These are phyloP conservation scores for Dolichomitus sp. DNA, from an alignment of 2,888 invertebrate genomes.

Conservation along the genomic window DNA sequence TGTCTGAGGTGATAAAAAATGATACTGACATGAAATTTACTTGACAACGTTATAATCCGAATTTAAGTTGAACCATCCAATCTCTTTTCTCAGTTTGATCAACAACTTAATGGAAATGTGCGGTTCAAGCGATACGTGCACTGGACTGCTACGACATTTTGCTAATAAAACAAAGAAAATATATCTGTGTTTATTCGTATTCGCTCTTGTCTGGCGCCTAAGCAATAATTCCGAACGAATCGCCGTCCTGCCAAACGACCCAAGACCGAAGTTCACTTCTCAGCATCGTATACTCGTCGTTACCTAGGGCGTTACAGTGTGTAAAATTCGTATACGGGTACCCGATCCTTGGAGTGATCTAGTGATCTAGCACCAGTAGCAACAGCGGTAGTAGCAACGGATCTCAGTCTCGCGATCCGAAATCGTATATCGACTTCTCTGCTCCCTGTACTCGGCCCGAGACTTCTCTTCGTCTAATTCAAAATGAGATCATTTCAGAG, in stretches of 20 bases:
- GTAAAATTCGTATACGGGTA: constrained; percentile 8
- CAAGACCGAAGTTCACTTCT: constrained; percentile 18
- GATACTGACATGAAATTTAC: too few species aligned
- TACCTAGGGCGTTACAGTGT: constrained; percentile 22
- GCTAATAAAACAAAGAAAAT: background rate
- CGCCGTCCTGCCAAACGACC: constrained; percentile 6
- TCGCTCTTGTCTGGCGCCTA: constrained; percentile 14
- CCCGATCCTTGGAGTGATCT: background rate
- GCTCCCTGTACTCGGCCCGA: background rate
- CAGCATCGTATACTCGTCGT: constrained; percentile 12
- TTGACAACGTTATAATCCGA: too few species aligned
- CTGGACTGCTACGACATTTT: background rate
- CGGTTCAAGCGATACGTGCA: background rate
- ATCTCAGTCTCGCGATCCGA: constrained; percentile 1
- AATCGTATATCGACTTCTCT: constrained; percentile 36
- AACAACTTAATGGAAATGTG: background rate
- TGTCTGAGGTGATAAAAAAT: too few species aligned
- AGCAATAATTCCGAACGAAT: constrained; percentile 7
- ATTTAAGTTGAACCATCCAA: too few species aligned
- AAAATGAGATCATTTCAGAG: constrained; percentile 60
- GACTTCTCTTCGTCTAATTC: constrained; percentile 57
- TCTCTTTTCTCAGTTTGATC: background rate
- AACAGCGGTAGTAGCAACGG: background rate
- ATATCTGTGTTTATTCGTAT: background rate
- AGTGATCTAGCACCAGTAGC: constrained; percentile 6